Evolutionary conservation across 37 sponge, comb jelly and placozoan species (phyloP).

Genomic region (Axinella damicornis): DNA sequence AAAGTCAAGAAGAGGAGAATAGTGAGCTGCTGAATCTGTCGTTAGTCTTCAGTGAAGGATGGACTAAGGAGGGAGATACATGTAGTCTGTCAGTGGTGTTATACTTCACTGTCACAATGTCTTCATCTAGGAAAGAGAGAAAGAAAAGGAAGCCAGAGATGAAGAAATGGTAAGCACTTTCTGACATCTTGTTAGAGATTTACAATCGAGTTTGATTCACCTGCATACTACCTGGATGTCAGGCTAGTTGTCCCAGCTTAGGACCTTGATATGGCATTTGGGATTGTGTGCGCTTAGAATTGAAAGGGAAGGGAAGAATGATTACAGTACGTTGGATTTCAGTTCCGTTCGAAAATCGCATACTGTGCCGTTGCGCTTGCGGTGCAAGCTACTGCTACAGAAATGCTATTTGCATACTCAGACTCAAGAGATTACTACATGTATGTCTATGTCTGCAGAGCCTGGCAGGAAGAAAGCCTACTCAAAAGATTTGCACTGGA

Average conservation of each 20-base stretch:
- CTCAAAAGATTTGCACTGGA: background rate
- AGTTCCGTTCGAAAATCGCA: background rate
- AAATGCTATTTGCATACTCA: background rate
- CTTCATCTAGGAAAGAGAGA: slow-evolving; percentile 86
- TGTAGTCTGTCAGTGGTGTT: too few species aligned
- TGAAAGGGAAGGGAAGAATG: too few species aligned
- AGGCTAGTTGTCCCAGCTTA: too few species aligned
- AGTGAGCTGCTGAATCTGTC: slow-evolving; percentile 44
- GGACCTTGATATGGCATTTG: too few species aligned
- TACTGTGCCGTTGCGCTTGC: background rate
- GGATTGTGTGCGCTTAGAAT: too few species aligned
- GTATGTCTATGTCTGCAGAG: slow-evolving; percentile 10
- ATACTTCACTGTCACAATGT: too few species aligned
- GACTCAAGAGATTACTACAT: background rate
- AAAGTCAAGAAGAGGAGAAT: slow-evolving; percentile 85
- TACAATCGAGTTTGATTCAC: too few species aligned
- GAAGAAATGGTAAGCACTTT: slow-evolving; percentile 79
- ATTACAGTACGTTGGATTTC: background rate
- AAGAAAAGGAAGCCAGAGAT: slow-evolving; percentile 89
- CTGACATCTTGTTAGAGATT: too few species aligned
- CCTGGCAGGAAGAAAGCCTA: background rate
- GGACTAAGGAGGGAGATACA: too few species aligned
- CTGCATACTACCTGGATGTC: too few species aligned
- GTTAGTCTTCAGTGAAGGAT: slow-evolving; percentile 19
- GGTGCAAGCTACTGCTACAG: background rate